phyloP scores from a whole-genome alignment of 2,797 vertebrate genomes.

The Peromyscus eremicus region DNA sequence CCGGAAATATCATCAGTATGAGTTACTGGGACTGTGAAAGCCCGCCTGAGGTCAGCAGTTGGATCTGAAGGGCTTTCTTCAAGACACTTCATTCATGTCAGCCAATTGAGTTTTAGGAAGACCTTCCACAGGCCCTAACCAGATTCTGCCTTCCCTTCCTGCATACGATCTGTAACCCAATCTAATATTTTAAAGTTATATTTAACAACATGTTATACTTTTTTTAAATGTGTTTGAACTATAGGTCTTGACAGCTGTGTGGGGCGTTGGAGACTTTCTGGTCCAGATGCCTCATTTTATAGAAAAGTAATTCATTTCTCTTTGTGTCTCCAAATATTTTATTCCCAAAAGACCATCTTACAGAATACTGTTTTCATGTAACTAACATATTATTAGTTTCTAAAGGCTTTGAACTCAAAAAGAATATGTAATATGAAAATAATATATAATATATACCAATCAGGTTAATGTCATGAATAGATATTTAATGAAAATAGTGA shows the following conservation, averaged over 20 bases:
- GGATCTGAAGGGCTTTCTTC: background rate
- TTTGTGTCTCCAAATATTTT: background rate
- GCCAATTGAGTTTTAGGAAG: conserved; percentile 56
- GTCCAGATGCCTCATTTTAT: background rate
- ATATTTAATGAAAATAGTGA: conserved; percentile 43
- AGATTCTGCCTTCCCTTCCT: conserved; percentile 31
- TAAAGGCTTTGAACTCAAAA: conserved; percentile 38
- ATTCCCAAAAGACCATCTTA: conserved; percentile 36
- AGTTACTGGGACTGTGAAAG: background rate
- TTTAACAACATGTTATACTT: conserved; percentile 41
- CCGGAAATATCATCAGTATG: background rate
- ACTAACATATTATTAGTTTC: background rate
- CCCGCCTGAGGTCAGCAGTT: background rate
- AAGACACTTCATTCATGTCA: conserved; percentile 32
- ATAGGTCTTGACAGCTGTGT: conserved; percentile 30
- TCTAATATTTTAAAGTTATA: conserved; percentile 45
- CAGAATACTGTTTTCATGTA: conserved; percentile 19
- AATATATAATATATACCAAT: background rate
- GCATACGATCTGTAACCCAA: conserved; percentile 1
- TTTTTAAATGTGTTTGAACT: background rate
- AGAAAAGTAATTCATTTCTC: conserved; percentile 44
- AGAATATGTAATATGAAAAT: background rate
- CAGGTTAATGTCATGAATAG: conserved; percentile 14
- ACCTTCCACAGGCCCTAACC: background rate
- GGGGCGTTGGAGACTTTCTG: background rate